Base-by-base conservation (phyloP, 2,797 vertebrate genomes). In the Fringilla coelebs region DNA sequence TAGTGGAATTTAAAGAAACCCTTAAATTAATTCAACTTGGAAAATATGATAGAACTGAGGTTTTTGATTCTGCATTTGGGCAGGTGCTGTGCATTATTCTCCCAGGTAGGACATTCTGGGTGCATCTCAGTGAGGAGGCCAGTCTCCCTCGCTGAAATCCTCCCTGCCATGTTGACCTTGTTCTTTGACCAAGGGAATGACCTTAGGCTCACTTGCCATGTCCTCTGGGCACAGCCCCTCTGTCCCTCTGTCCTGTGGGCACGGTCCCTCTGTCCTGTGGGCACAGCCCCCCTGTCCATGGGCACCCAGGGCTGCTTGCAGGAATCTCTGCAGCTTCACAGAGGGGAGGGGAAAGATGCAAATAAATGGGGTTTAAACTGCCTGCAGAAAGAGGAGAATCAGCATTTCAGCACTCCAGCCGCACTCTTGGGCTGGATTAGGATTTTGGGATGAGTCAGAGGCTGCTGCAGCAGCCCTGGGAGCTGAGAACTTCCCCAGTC, bases 181-280 rank as follows among this genome's bases (percentile, higher is more conserved):
- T 38, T 57, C 58, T 60, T 20, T 90, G 40, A 5, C 36, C 11
- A 24, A 32, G 10, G 32, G 15, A 72, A 1, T 2, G 29, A 20
- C 11, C 36, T 48, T 9, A 5, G n/a, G 4, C 54, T 63, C 52
- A 3, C 34, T 32, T n/a, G 21, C 46, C 45, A 0, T 2, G 18
- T 10, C 13, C 12, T 13, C 6, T 20, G 18, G 51, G 49, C 46
- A 48, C 22, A 48, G 14, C 45, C 22, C 45, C 10, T 13, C 21
- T 4, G 45, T 46, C 6, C 46, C 1, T 41, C 16, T 41, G 40
- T 41, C 40, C 40, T 38, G 11, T 40, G 40, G 41, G 41, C 19
- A 4, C 45, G 21, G 45, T n/a, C n/a, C n/a, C n/a, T n/a, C n/a
- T 36, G 45, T 36, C 18, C 55, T 24, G 8, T 14, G 49, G 38